Base-by-base conservation (phyloP, 2,888 invertebrate species). In the Dynastes tityus region DNA sequence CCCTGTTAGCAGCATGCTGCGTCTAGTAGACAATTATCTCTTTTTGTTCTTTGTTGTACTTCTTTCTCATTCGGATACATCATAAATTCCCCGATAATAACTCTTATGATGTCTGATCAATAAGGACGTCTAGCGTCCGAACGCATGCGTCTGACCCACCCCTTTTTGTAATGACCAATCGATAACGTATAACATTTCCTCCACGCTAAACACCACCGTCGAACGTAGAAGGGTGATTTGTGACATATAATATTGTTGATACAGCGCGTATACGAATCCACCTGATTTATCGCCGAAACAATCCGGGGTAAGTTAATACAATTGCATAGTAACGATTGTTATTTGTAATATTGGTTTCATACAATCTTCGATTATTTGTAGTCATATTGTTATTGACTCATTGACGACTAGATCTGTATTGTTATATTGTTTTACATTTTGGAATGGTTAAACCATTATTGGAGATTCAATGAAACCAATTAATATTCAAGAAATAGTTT, bases 111-210 rank as follows among this genome's bases (percentile, higher is more conserved):
- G 40, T 61, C 63, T 58, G 78, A 82, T 86, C 85, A 84, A 86
- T 86, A 85, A 78, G 79, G 81, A 77, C 80, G 82, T 81, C 82
- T 80, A 80, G 84, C 85, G 83, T 82, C 84, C 83, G 79, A 82
- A 84, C 86, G 87, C 86, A 86, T 84, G 87, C 87, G 86, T 85
- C 79, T 32, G 65, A 53, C 13, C 22, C 68, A 64, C 77, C 73
- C 68, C 79, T 80, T 58, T 58, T 77, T 78, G 74, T 79, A 79
- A 8, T 16, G 22, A 67, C 76, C 68, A 84, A 87, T 86, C 86
- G 84, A 87, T 86, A 87, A 74, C 81, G 80, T 80, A 82, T 82
- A 84, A 82, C 81, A 80, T 82, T 82, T 77, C 58, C 58, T 73
- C 58, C 22, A 29, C 68, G 45, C 53, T 53, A 37, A 76, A 80